Conservation (phyloP, 2,888 invertebrate species). For the Tyria jacobaeae region DNA sequence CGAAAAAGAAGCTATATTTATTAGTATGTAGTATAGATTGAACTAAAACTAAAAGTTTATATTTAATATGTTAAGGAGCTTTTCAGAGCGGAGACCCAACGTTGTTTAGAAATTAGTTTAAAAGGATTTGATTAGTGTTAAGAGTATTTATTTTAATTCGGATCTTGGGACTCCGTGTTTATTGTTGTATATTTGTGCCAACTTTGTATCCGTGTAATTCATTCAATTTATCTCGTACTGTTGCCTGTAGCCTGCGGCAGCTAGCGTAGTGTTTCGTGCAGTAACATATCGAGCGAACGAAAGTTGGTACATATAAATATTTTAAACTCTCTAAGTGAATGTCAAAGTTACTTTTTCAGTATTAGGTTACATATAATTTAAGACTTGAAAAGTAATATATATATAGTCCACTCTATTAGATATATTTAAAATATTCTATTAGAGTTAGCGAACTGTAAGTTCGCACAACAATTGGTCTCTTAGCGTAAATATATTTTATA, state of each 20-base stretch:
- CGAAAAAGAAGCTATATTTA: conserved; percentile 76
- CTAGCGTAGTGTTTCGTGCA: conserved; percentile 13
- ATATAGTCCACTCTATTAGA: conserved; percentile 57
- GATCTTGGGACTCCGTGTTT: conserved; percentile 69
- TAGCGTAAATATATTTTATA: conserved; percentile 71
- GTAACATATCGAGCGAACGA: conserved; percentile 70
- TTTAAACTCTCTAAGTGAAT: conserved; percentile 50
- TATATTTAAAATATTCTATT: conserved; percentile 58
- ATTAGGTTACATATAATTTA: conserved; percentile 78
- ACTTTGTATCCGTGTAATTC: conserved; percentile 56
- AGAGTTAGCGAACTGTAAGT: conserved; percentile 50
- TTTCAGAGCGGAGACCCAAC: conserved; percentile 67
- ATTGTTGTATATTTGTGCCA: conserved; percentile 78
- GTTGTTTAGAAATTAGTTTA: conserved; percentile 67
- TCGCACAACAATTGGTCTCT: conserved; percentile 66
- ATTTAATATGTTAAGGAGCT: conserved; percentile 77
- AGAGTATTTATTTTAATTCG: conserved; percentile 72
- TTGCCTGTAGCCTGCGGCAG: conserved; percentile 23
- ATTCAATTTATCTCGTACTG: conserved; percentile 33
- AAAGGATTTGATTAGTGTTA: conserved; percentile 79
- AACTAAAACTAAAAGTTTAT: conserved; percentile 57
- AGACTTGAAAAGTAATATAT: conserved; percentile 78
- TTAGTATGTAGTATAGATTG: conserved; percentile 68
- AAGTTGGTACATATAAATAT: conserved; percentile 69
- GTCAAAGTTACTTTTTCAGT: conserved; percentile 80